Base-by-base conservation (phyloP, 1,140 invertebrate species). In the Drosophila watanabei region DNA sequence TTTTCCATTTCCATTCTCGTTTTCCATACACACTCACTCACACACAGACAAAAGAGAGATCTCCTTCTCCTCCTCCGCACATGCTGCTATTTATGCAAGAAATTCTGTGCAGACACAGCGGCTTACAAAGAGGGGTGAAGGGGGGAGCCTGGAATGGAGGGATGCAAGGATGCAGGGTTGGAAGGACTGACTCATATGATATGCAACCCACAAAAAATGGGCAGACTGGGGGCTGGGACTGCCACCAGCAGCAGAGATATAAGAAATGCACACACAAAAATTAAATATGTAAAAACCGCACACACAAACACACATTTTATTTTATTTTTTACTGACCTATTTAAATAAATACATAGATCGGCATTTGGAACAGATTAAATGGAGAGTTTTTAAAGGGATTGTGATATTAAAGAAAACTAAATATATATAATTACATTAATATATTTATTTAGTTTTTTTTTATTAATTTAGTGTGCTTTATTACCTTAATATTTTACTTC, bases 31-130 rank as follows among this genome's bases (percentile, higher is more conserved):
- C 56, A 24, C 14, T 18, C 37, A 13, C 13, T 28, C 39, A 62
- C 60, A 39, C 48, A 30, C 49, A 24, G 39, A 63, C 46, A 60
- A 60, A 24, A 73, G 52, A 45, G 45, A 43, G 45, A 78, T 60
- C 65, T 24, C n/a, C n/a, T n/a, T n/a, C n/a, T n/a, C 24, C 65
- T 79, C 64, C 65, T 79, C 64, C 59, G 61, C 75, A 72, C 77
- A 85, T 79, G 82, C 75, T 86, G 82, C 79, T 86, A 86, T 86
- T 86, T 86, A 86, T 86, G 75, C 83, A 86, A 86, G 79, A 82
- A 86, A 86, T 73, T 85, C 82, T 73, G 77, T 77, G 75, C 82
- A 85, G 78, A 84, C 72, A 80, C 51, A 78, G 78, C 54, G 48
- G 77, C 81, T 84, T 84, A 84, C 81, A 80, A 65, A 64, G 43